These are phyloP conservation scores for Phymorhynchus buccinoides DNA, from an alignment of 1,140 invertebrate genomes.

Conservation along the genomic window DNA sequence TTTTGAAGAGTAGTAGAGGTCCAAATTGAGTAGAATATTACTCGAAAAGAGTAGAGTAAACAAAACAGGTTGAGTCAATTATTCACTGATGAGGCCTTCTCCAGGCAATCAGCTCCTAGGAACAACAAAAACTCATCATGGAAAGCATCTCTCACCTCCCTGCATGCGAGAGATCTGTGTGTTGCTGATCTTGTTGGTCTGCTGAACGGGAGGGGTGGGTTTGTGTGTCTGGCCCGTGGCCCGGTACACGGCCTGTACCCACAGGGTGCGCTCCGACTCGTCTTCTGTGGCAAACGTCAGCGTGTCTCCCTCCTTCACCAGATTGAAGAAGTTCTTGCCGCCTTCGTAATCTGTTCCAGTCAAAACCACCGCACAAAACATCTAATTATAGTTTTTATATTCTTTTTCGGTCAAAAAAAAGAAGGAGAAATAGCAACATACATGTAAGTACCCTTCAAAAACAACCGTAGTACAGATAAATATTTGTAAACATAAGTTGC, in stretches of 20 bases:
- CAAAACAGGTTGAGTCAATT: too few relatives aligned
- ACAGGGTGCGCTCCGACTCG: constrained; percentile 97
- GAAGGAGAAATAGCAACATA: too few relatives aligned
- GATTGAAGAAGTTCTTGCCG: constrained; percentile 87
- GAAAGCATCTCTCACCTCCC: constrained; percentile 79
- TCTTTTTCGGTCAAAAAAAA: too few relatives aligned
- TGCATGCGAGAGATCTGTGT: constrained; percentile 85
- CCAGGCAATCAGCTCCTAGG: not conserved
- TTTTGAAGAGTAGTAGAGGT: too few relatives aligned
- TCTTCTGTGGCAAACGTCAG: constrained; percentile 97
- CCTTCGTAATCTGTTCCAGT: constrained; percentile 77
- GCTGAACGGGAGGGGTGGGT: constrained; percentile 85
- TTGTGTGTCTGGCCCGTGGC: constrained; percentile 99
- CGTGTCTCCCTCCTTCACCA: constrained; percentile 97
- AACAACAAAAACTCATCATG: not conserved
- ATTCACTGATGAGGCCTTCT: too few relatives aligned
- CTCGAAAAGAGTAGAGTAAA: too few relatives aligned
- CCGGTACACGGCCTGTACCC: constrained; percentile 97
- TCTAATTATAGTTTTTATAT: too few relatives aligned
- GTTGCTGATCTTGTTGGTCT: constrained; percentile 71
- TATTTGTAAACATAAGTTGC: too few relatives aligned
- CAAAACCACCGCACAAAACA: too few relatives aligned
- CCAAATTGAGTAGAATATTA: too few relatives aligned
- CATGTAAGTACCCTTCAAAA: too few relatives aligned
- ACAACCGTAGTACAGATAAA: too few relatives aligned